Evolutionary conservation across 2,888 invertebrate genomes (phyloP), one percentile per base, ranked within the genome.

Genomic region (Exephanes ischioxanthus): DNA sequence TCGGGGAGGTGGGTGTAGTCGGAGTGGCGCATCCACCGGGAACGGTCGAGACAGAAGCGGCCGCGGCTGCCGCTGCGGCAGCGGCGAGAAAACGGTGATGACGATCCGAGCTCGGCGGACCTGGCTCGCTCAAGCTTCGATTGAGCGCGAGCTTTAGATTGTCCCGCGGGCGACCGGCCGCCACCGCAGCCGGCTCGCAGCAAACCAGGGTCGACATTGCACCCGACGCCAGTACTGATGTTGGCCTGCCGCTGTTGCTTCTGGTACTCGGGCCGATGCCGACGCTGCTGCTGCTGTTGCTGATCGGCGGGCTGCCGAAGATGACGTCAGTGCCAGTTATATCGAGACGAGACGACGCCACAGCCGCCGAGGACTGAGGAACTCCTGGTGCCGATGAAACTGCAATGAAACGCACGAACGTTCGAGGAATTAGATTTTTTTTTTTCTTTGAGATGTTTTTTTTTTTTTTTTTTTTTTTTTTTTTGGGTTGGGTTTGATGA

Each of bases 71-170:
- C 16, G 85, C 80, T 14, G 86, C 70, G 1, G 77, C 70, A 61
- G 79, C 86, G 70, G 58, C 70, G 51, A 86, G 71, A 85, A 68
- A 85, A 81, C 79, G 86, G 82, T 89, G 86, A 78, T 84, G 88
- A 83, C 77, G 77, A 30, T 86, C 80, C 2, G 79, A 71, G 48
- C 92, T 91, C 78, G 93, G 91, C 70, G 95, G 95, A 76, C 95
- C 95, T 19, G 95, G 95, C 92, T 95, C 95, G 92, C 95, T 95
- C 88, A 95, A 93, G 90, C 95, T 95, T 85, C 95, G 94, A 91
- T 95, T 95, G 91, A 95, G 91, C 88, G 95, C 94, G 88, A 95
- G 94, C 91, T 95, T 95, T 88, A 95, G 94, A 88, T 95, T 95
- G 92, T 95, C 95, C 88, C 95, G 94, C 90, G 95, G 93, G 88